phyloP scores from a whole-genome alignment of 2,888 invertebrate species.

The Drosophila flavopinicola region DNA sequence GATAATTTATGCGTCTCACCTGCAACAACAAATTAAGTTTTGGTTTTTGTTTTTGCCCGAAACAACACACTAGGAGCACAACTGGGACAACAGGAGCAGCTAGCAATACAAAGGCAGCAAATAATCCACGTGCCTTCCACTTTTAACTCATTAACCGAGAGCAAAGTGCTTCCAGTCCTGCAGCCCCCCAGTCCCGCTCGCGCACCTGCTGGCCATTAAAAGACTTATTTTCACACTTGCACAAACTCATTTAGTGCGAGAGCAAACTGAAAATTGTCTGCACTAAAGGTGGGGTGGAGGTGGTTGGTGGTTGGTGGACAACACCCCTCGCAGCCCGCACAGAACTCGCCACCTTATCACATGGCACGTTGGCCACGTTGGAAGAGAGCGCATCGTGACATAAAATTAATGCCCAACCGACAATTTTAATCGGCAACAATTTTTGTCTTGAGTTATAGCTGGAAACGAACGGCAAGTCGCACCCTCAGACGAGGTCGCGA shows the following conservation, averaged over 20 bases:
- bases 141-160: slow-evolving; percentile 75
- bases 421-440: slow-evolving; percentile 82
- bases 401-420: slow-evolving; percentile 82
- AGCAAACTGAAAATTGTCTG: slow-evolving; percentile 63
- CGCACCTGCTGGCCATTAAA: slow-evolving; percentile 67
- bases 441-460: slow-evolving; percentile 77
- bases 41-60: slow-evolving; percentile 49
- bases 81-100: slow-evolving; percentile 2
- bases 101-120: slow-evolving; percentile 37
- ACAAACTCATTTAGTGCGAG: slow-evolving; percentile 76
- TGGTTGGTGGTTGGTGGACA: background rate
- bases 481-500: slow-evolving; percentile 38
- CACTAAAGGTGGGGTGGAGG: slow-evolving; percentile 25
- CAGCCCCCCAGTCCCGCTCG: background rate
- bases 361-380: slow-evolving; percentile 58
- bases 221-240: slow-evolving; percentile 81
- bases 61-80: slow-evolving; percentile 17
- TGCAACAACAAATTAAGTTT: slow-evolving; percentile 78
- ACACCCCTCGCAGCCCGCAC: background rate
- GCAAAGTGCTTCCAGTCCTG: slow-evolving; percentile 28
- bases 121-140: slow-evolving; percentile 75
- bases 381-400: slow-evolving; percentile 75
- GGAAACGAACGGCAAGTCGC: slow-evolving; percentile 33
- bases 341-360: slow-evolving; percentile 60
- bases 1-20: slow-evolving; percentile 77